These are phyloP conservation scores for Halocynthia roretzi DNA, from an alignment of 23 tunicate species.

Conservation along the genomic window DNA sequence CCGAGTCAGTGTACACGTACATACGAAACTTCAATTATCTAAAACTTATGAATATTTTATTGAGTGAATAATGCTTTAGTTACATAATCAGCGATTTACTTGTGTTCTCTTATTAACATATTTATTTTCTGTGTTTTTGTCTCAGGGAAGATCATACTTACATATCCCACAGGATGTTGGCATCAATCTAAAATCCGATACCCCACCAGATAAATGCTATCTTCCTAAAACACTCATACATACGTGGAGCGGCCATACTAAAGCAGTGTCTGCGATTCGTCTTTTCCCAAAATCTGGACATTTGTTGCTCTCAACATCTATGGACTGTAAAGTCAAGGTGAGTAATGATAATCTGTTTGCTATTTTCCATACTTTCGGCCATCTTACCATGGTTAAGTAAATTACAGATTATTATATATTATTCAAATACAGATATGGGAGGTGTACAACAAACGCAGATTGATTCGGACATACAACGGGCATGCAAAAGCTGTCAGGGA, in stretches of 20 bases:
- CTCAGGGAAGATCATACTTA: conserved; percentile 78
- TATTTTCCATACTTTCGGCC: no score
- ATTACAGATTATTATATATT: neutral
- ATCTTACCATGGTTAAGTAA: no score
- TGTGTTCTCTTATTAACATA: neutral
- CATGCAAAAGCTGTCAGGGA: conserved; percentile 89
- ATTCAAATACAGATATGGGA: conserved; percentile 74
- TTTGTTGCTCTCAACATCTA: conserved; percentile 86
- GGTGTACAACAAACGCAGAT: conserved; percentile 74
- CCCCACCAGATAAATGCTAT: conserved; percentile 87
- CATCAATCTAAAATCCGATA: conserved; percentile 64
- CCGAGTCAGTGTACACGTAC: no score
- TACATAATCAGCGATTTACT: neutral
- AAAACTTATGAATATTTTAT: neutral
- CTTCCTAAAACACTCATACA: conserved; percentile 93
- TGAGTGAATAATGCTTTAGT: neutral
- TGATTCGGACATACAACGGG: conserved; percentile 81
- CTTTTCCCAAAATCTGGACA: conserved; percentile 96
- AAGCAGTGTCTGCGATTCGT: conserved; percentile 79
- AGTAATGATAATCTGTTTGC: neutral
- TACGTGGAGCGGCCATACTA: conserved; percentile 95
- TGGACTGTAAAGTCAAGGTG: conserved; percentile 99
- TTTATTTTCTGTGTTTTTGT: conserved; percentile 14
- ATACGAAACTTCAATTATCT: no score
- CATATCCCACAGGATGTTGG: conserved; percentile 97